These are phyloP conservation scores for Anabas testudineus DNA, from an alignment of 2,797 vertebrate genomes.

Conservation along the genomic window DNA sequence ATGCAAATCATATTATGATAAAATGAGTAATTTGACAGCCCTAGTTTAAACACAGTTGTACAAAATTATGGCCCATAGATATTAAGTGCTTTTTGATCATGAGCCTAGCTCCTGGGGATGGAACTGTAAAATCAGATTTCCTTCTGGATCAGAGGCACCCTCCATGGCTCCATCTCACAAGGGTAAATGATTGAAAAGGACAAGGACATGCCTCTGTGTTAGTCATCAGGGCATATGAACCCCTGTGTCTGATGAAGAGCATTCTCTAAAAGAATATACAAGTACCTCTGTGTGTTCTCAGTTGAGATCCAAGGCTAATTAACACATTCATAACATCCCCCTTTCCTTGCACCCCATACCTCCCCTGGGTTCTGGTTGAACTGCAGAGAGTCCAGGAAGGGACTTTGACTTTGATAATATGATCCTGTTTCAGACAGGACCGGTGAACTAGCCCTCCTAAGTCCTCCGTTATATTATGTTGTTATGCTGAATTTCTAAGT, in stretches of 20 bases:
- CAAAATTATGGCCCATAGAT: constrained; percentile 43
- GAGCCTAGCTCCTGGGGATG: constrained; percentile 47
- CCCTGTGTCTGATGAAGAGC: constrained; percentile 59
- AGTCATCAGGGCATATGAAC: constrained; percentile 60
- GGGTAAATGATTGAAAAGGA: constrained; percentile 72
- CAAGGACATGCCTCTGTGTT: constrained; percentile 68
- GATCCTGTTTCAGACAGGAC: constrained; percentile 61
- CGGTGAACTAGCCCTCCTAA: constrained; percentile 46
- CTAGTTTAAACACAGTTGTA: constrained; percentile 62
- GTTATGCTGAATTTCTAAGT: constrained; percentile 69
- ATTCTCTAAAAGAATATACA: constrained; percentile 84
- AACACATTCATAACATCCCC: constrained; percentile 66
- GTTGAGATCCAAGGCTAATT: constrained; percentile 76
- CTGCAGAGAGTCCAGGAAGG: constrained; percentile 68
- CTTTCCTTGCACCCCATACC: constrained; percentile 20
- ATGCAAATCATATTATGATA: neutral
- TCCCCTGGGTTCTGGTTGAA: constrained; percentile 69
- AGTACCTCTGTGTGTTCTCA: constrained; percentile 80
- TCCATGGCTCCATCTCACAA: constrained; percentile 64
- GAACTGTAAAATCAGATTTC: constrained; percentile 54
- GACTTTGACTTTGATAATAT: constrained; percentile 76
- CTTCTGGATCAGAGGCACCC: constrained; percentile 70
- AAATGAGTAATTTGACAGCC: constrained; percentile 42
- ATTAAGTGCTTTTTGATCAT: constrained; percentile 61
- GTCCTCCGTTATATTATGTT: constrained; percentile 70